Conservation (phyloP, 2,113 vertebrate species). For the Zapornia atra region DNA sequence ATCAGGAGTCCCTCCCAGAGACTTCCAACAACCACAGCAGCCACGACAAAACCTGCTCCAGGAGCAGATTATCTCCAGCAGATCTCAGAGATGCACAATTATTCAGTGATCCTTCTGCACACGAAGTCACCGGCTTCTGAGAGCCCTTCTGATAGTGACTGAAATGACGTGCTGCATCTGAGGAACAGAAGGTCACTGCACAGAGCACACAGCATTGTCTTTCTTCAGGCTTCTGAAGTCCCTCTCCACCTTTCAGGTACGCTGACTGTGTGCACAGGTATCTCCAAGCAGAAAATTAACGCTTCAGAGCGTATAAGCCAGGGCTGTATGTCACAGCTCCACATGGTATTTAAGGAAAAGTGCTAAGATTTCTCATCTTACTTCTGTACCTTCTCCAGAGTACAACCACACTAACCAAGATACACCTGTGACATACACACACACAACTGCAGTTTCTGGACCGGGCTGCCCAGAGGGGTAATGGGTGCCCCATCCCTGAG, state of each 20-base stretch:
- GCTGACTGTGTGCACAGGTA: fast-evolving
- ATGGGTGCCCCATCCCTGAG: too few species aligned
- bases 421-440: fast-evolving
- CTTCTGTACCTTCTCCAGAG: not conserved
- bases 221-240: fast-evolving
- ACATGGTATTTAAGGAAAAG: not conserved
- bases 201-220: fast-evolving
- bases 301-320: fast-evolving
- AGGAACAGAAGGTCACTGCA: not conserved
- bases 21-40: not conserved
- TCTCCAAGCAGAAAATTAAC: not conserved
- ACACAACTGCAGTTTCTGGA: not conserved
- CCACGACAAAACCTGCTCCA: not conserved
- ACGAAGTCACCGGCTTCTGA: not conserved
- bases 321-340: not conserved
- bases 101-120: not conserved
- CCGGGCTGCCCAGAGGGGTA: too few species aligned
- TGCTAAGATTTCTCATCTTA: not conserved
- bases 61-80: not conserved
- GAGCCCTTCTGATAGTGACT: not conserved
- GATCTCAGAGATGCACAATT: too few species aligned
- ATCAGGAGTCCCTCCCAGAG: not conserved
- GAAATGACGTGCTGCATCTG: fast-evolving
- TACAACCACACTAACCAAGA: fast-evolving
- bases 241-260: fast-evolving